Conservation (phyloP, 2,113 vertebrate species). For the Pycnonotus jocosus region DNA sequence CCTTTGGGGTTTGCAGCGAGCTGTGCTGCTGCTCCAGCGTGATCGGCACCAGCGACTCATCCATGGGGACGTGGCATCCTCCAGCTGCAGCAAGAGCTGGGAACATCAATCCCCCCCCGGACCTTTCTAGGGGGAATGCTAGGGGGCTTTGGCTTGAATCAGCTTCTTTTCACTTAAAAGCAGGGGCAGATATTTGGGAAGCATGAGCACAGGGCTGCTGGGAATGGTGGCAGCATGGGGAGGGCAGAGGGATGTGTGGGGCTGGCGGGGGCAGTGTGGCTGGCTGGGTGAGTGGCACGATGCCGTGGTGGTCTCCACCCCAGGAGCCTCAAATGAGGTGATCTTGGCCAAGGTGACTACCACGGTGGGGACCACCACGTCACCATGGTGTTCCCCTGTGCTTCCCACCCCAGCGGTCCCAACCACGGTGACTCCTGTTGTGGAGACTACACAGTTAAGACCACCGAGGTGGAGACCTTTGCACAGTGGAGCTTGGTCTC, state of each 20-base stretch:
- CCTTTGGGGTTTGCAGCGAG: background rate
- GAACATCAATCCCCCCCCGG: fast-evolving
- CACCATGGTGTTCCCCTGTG: too few species aligned
- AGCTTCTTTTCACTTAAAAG: background rate
- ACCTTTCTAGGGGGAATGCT: background rate
- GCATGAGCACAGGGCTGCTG: fast-evolving
- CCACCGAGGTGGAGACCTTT: background rate
- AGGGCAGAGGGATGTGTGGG: background rate
- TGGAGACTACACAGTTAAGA: background rate
- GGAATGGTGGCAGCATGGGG: fast-evolving
- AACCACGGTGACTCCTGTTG: fast-evolving
- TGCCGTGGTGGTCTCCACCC: background rate
- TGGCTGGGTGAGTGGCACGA: background rate
- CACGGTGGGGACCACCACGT: background rate
- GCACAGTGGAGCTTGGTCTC: background rate
- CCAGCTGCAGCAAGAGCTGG: background rate
- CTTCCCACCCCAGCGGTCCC: background rate
- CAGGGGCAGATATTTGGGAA: background rate
- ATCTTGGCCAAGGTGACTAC: background rate
- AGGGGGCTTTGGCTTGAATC: background rate
- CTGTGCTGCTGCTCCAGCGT: background rate
- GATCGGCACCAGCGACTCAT: background rate
- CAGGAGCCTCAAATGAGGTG: background rate
- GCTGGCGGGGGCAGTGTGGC: background rate
- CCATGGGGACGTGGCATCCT: background rate